Conservation (phyloP, 92 coral and sea anemone species). For the Paramuricea clavata region DNA sequence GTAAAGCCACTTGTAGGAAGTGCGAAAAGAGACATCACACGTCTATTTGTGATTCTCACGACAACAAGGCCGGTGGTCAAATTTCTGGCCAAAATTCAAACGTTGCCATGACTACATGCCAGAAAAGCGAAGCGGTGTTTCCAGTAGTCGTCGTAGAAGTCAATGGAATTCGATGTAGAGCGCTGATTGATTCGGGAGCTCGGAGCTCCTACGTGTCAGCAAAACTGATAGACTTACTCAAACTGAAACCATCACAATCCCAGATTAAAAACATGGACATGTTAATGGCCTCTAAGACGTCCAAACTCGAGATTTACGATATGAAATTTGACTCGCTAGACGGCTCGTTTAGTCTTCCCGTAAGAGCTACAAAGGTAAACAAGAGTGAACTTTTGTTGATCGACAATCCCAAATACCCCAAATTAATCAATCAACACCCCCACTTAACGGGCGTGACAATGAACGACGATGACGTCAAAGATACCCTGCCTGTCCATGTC, state of each 20-base stretch:
- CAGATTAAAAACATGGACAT: conserved; percentile 64
- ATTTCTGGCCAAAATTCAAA: conserved; percentile 39
- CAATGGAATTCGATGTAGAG: conserved; percentile 44
- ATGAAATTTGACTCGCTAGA: conserved; percentile 50
- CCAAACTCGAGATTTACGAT: conserved; percentile 60
- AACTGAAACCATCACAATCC: conserved; percentile 48
- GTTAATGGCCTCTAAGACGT: conserved; percentile 63
- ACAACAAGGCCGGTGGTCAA: conserved; percentile 5
- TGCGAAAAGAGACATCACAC: conserved; percentile 69
- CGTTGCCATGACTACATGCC: conserved; percentile 36
- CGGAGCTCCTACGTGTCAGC: conserved; percentile 56
- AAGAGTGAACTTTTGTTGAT: conserved; percentile 70
- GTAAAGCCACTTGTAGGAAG: conserved; percentile 57
- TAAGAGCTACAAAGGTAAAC: conserved; percentile 70
- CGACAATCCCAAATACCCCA: conserved; percentile 69
- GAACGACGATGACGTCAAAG: conserved; percentile 61
- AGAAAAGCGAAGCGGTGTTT: conserved; percentile 43
- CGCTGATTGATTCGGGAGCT: conserved; percentile 61
- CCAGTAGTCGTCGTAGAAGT: conserved; percentile 49
- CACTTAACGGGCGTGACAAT: conserved; percentile 64
- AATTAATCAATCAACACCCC: conserved; percentile 49
- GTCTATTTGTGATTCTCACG: conserved; percentile 57
- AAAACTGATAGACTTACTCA: conserved; percentile 25
- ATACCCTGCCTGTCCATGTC: background rate
- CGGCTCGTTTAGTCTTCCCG: conserved; percentile 62